Conservation (phyloP, 2,888 invertebrate species). For the Tenthredo mesomela region DNA sequence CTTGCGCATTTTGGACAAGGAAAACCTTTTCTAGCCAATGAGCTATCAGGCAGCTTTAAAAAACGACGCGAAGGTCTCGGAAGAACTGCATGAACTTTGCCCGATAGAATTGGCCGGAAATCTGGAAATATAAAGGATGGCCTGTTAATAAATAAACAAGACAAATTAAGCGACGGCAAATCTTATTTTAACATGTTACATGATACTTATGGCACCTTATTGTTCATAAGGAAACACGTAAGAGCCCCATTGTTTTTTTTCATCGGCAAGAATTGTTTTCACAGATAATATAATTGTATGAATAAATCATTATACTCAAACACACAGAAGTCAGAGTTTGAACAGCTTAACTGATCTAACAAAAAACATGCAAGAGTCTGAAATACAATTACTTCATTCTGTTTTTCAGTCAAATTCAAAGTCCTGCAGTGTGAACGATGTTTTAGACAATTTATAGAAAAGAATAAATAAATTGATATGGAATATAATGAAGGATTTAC, state of each 20-base stretch:
- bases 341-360: background rate
- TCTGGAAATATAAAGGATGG: slow-evolving; percentile 66
- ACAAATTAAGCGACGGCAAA: background rate
- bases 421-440: background rate
- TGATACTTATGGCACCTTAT: background rate
- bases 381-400: background rate
- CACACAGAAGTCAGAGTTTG: background rate
- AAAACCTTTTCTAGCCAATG: slow-evolving; percentile 61
- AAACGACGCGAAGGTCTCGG: background rate
- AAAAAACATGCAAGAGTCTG: background rate
- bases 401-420: background rate
- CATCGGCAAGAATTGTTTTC: background rate
- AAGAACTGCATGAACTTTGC: slow-evolving; percentile 54
- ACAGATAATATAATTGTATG: background rate
- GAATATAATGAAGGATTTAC: slow-evolving; percentile 3
- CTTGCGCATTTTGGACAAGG: slow-evolving; percentile 68
- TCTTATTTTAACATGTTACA: background rate
- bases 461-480: background rate
- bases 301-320: background rate
- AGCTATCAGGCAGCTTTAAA: slow-evolving; percentile 46
- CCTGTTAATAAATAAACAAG: background rate
- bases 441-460: background rate
- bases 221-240: background rate
- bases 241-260: background rate
- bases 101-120: slow-evolving; percentile 61